A percentile compares a stretch with the other conserved stretches of the same genome.
Conservation (phyloP, 2,888 invertebrate species). For the Acronicta alni region DNA sequence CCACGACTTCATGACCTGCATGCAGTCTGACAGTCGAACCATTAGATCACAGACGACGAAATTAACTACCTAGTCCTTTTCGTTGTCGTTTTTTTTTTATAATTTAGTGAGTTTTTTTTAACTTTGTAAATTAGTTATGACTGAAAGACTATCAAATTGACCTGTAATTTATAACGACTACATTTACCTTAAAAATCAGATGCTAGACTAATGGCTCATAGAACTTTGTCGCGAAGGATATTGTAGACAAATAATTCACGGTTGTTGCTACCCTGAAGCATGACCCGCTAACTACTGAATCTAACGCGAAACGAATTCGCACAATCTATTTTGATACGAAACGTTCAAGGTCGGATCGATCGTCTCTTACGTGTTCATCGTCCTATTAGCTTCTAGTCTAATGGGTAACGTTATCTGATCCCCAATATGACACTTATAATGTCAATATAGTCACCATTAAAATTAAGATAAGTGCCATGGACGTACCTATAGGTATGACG, state of each 20-base stretch:
- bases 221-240: conserved; percentile 9
- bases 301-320: conserved; percentile 29
- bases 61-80: no score
- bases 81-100: no score
- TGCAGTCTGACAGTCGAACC: no score
- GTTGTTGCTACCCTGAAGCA: conserved; percentile 19
- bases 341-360: conserved; percentile 54
- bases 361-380: conserved; percentile 30
- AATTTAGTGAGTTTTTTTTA: background rate
- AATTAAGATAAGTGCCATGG: conserved; percentile 1
- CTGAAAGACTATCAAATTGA: conserved; percentile 7
- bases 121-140: background rate
- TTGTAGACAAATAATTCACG: conserved; percentile 6
- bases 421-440: conserved; percentile 20
- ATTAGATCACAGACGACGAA: no score
- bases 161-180: conserved; percentile 7
- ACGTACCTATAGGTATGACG: no score
- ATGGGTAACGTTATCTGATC: conserved; percentile 21
- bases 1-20: no score
- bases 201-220: conserved; percentile 27
- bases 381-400: conserved; percentile 9
- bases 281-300: conserved; percentile 17
- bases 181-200: conserved; percentile 10
- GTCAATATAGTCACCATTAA: conserved; percentile 1
- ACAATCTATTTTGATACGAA: conserved; percentile 60